Conservation (phyloP, 2,113 vertebrate species). For the Ptychochromis oligacanthus region DNA sequence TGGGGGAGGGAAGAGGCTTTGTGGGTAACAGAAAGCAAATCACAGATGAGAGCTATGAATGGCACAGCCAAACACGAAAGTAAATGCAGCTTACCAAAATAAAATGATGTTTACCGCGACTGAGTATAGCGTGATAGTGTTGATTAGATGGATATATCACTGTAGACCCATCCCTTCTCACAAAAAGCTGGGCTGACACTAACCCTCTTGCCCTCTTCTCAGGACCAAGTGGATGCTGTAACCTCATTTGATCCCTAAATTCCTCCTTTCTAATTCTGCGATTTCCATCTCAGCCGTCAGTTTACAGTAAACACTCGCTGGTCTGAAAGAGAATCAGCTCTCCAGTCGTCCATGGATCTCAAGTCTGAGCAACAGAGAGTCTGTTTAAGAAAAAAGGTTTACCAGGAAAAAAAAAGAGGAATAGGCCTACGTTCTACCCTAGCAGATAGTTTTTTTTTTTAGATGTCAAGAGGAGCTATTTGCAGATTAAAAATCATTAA, state of each 20-base stretch:
- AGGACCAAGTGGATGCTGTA: background rate
- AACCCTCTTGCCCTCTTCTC: background rate
- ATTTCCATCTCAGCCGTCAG: background rate
- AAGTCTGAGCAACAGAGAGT: background rate
- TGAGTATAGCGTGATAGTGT: background rate
- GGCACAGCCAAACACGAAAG: background rate
- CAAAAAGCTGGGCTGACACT: background rate
- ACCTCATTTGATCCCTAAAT: constrained; percentile 9
- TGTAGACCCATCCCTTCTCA: background rate
- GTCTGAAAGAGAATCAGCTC: constrained; percentile 5
- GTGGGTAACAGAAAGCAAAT: constrained; percentile 25
- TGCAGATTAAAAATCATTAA: background rate
- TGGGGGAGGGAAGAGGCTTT: constrained; percentile 24
- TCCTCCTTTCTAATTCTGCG: background rate
- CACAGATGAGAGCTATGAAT: background rate
- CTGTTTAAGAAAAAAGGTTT: background rate
- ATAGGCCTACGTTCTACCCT: background rate
- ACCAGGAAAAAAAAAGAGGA: background rate
- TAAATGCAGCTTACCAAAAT: background rate
- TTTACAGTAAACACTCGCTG: constrained; percentile 54
- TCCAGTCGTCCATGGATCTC: background rate
- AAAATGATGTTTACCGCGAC: background rate
- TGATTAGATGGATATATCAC: background rate
- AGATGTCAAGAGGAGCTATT: too few relatives aligned
- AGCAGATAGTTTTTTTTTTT: too few relatives aligned